Evolutionary conservation across 1,140 invertebrate genomes (phyloP), one percentile per base, ranked within the genome.

Genomic region (Drosophila lowei): DNA sequence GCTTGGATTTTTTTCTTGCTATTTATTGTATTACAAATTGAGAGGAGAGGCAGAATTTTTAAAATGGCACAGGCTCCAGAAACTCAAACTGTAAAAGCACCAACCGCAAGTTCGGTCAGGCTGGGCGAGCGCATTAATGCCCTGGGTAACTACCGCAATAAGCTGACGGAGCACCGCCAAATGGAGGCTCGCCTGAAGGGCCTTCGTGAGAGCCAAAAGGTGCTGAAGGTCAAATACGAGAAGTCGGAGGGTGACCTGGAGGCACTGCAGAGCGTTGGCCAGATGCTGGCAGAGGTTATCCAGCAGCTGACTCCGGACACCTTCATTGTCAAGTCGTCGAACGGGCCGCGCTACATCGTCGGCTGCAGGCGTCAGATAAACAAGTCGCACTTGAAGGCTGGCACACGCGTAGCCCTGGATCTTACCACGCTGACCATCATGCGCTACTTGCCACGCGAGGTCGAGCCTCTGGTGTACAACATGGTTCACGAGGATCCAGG

Each of bases 181-280:
- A 95, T 98, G 0, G 98, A 99, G 92, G 96, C 96, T 15, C 94
- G 96, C 62, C 92, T 99, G 1, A 99, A 99, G 95, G 97, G 92
- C 97, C 96, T 98, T 94, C 93, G 98, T 92, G 98, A 99, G 89
- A 96, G 98, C 90, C 92, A 99, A 13, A 99, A 98, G 92, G 96
- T 99, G 75, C 92, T 99, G 28, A 98, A 97, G 9, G 99, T 99
- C 91, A 96, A 98, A 81, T 99, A 98, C 93, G 98, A 99, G 85
- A 99, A 99, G 92, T 99, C 98, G 71, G 99, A 99, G 93, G 99
- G 99, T 94, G 98, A 99, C 92, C 92, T 99, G 42, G 99, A 99
- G 93, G 98, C 99, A 15, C 92, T 99, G 13, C 99, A 99, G 92
- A 99, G 98, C 93, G 99, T 99, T 85, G 99, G 99, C 9, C 98